phyloP scores from a whole-genome alignment of 2,113 vertebrate species.

The Nibea albiflora region DNA sequence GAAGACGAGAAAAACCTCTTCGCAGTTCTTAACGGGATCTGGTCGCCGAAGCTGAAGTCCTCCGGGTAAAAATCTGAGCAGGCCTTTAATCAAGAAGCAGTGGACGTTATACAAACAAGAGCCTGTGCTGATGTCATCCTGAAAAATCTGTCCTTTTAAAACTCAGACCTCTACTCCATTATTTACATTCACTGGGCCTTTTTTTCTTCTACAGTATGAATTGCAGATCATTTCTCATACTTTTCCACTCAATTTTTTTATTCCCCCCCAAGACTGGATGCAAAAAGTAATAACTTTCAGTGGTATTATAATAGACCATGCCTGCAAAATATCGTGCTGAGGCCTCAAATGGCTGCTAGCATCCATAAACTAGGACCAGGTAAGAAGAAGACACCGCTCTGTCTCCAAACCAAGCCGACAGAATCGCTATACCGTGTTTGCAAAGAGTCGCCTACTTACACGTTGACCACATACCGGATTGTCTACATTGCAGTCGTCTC shows the following conservation, averaged over 20 bases:
- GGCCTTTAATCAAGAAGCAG: conserved; percentile 74
- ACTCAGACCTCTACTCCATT: conserved; percentile 28
- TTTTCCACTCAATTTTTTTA: neutral
- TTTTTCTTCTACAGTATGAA: neutral
- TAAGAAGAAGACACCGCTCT: neutral
- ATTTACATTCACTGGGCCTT: conserved; percentile 30
- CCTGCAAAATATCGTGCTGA: neutral
- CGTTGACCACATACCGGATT: neutral
- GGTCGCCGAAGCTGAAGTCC: conserved; percentile 67
- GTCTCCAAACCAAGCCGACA: neutral
- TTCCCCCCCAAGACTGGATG: neutral
- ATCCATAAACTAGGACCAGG: neutral
- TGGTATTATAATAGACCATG: neutral
- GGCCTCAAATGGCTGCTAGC: neutral
- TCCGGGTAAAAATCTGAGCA: conserved; percentile 71
- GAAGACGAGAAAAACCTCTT: conserved; percentile 72
- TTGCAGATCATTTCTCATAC: conserved; percentile 15
- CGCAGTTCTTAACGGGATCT: conserved; percentile 76
- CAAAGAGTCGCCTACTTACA: neutral
- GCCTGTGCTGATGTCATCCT: conserved; percentile 65
- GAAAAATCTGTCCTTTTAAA: conserved; percentile 55
- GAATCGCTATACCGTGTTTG: neutral
- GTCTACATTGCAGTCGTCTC: neutral
- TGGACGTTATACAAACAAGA: conserved; percentile 70
- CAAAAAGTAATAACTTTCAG: neutral